Percentiles rank a stretch among this genome's conserved stretches.
phyloP scores from a whole-genome alignment of 2,888 invertebrate species.

The Lasioglossum malachurum region DNA sequence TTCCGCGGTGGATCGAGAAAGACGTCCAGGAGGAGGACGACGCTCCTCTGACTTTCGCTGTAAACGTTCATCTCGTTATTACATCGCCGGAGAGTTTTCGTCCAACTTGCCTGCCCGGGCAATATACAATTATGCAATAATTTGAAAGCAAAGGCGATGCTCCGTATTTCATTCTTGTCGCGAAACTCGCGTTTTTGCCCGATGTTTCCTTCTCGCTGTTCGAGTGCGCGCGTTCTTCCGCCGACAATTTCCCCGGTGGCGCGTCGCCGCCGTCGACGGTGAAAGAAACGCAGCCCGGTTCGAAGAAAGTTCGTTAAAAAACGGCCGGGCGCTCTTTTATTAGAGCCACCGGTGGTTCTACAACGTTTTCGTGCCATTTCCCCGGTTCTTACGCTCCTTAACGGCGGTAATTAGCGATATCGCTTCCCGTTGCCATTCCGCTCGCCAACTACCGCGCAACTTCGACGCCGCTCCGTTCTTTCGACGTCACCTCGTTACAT shows the following conservation, averaged over 20 bases:
- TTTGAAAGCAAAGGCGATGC: constrained; percentile 76
- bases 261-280: not conserved
- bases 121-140: constrained; percentile 82
- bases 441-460: constrained; percentile 15
- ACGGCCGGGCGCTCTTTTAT: constrained; percentile 37
- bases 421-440: constrained; percentile 27
- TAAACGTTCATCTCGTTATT: constrained; percentile 78
- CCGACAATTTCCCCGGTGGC: constrained; percentile 24
- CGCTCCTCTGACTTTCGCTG: constrained; percentile 65
- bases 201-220: constrained; percentile 48
- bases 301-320: constrained; percentile 34
- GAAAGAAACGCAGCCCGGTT: not conserved
- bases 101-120: constrained; percentile 75
- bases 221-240: constrained; percentile 35
- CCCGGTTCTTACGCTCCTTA: constrained; percentile 40
- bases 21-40: constrained; percentile 19
- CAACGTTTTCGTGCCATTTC: constrained; percentile 50
- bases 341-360: constrained; percentile 18
- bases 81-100: constrained; percentile 70
- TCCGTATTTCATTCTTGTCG: constrained; percentile 70
- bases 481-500: constrained; percentile 6
- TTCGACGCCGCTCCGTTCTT: not conserved
- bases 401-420: constrained; percentile 52
- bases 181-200: constrained; percentile 46
- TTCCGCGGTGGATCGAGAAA: not conserved